phyloP scores from a whole-genome alignment of 1,140 invertebrate genomes.

The Lepidotrigona ventralis region DNA sequence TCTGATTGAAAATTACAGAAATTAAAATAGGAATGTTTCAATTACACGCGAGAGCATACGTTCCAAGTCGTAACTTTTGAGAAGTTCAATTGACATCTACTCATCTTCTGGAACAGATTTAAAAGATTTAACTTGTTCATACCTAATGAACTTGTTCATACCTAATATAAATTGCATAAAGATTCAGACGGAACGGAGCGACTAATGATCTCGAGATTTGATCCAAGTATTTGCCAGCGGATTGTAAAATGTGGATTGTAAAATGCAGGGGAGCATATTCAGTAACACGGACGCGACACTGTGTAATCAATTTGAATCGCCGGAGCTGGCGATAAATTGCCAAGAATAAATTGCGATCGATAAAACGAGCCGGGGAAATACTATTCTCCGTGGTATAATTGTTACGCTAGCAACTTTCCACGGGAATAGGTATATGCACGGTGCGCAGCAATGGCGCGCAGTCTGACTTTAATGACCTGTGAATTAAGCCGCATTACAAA shows the following conservation, averaged over 20 bases:
- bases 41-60: no score
- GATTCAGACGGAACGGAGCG: not conserved
- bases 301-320: slow-evolving; percentile 14
- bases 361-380: slow-evolving; percentile 22
- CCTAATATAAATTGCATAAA: not conserved
- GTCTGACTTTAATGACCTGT: slow-evolving; percentile 39
- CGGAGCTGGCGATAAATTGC: not conserved
- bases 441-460: slow-evolving; percentile 1
- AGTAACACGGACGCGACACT: not conserved
- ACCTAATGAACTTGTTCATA: not conserved
- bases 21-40: no score
- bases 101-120: no score
- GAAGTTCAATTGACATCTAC: no score
- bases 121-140: no score
- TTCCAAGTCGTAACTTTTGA: no score
- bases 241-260: no score
- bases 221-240: not conserved
- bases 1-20: no score
- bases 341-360: slow-evolving; percentile 23
- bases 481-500: slow-evolving; percentile 45
- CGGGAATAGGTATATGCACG: not conserved
- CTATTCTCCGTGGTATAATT: not conserved
- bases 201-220: not conserved
- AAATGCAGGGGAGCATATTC: not conserved
- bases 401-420: slow-evolving; percentile 20